Base-by-base conservation (phyloP, 92 coral and sea anemone species). In the Bergia puertoricense region DNA sequence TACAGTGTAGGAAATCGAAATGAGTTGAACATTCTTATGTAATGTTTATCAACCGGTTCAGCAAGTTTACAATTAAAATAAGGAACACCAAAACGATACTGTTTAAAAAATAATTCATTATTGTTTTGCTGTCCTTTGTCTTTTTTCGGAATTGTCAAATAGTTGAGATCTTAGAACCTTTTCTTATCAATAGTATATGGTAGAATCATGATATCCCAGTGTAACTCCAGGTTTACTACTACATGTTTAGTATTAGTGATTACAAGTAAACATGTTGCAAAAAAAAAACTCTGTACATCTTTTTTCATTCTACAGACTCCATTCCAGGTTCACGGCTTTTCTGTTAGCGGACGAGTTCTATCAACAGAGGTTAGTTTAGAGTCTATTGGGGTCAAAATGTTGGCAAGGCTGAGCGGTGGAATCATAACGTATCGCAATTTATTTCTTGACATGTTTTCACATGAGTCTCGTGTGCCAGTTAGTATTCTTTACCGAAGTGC, bases 221-320 rank as follows among this genome's bases (percentile, higher is more conserved):
- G n/a, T 62, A 7, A 6, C 2, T 56, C 18, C 65, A 56, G 65
- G 14, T 56, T 56, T 56, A 56, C 65, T 14, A 56, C 16, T 2
- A 56, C 65, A 56, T 56, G 65, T 10, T 13, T 7, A 14, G 7
- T 56, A 7, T 56, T 15, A 56, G 16, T 10, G 14, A 7, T 56
- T 56, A 30, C 30, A 30, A 30, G 65, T 56, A 13, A 2, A 15
- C 2, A 56, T 56, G 11, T 14, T 10, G 65, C 65, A 9, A 7
- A 14, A 59, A 46, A 42, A 42, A 0, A 39, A 8, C 8, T 88
- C 43, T 71, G 37, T 14, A 0, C 41, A 39, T 48, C 8, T 42
- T 81, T 76, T 71, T 9, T 23, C 30, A 85, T 44, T 14, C 75
- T 65, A 41, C 88, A 96, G 99, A 96, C 99, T 54, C 59, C 59